Evolutionary conservation across 1,140 invertebrate species (phyloP).

Genomic region (Pectinophora gossypiella): DNA sequence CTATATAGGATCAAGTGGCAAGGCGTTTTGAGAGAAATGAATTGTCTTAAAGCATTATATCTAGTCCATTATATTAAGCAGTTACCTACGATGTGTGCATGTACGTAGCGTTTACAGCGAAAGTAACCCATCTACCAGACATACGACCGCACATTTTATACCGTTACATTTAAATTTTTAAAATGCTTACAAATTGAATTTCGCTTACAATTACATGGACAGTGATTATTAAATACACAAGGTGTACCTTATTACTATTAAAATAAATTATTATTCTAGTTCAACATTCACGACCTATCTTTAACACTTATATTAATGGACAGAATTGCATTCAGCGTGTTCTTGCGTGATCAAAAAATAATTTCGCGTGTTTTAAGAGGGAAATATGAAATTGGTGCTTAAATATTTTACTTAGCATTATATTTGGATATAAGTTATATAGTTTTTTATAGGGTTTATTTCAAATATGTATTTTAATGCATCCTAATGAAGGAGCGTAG

Average conservation of each 20-base stretch:
- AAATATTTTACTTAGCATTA: too few species aligned
- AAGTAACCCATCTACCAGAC: too few species aligned
- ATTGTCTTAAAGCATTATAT: not conserved
- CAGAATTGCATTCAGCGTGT: slow-evolving; percentile 72
- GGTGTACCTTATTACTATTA: slow-evolving; percentile 31
- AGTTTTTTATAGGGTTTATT: too few species aligned
- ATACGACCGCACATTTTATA: not conserved
- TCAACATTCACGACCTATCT: slow-evolving; percentile 41
- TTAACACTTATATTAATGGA: slow-evolving; percentile 65
- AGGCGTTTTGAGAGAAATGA: slow-evolving; percentile 10
- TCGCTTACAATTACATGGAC: slow-evolving; percentile 55
- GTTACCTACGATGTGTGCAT: too few species aligned
- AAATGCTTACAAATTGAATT: slow-evolving; percentile 25
- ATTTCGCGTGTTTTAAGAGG: slow-evolving; percentile 27
- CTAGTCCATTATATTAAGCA: too few species aligned
- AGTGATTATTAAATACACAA: slow-evolving; percentile 55
- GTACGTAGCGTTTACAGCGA: too few species aligned
- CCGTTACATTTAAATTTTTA: slow-evolving; percentile 8
- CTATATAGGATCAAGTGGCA: not conserved
- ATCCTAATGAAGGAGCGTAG: too few species aligned
- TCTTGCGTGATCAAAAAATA: slow-evolving; percentile 18
- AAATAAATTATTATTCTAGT: slow-evolving; percentile 40
- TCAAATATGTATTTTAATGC: too few species aligned
- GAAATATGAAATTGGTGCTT: not conserved
- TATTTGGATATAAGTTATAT: too few species aligned